Evolutionary conservation across 2,113 vertebrate genomes (phyloP), one percentile per base, ranked within the genome.

Genomic region (Brachyhypopomus occidentalis): DNA sequence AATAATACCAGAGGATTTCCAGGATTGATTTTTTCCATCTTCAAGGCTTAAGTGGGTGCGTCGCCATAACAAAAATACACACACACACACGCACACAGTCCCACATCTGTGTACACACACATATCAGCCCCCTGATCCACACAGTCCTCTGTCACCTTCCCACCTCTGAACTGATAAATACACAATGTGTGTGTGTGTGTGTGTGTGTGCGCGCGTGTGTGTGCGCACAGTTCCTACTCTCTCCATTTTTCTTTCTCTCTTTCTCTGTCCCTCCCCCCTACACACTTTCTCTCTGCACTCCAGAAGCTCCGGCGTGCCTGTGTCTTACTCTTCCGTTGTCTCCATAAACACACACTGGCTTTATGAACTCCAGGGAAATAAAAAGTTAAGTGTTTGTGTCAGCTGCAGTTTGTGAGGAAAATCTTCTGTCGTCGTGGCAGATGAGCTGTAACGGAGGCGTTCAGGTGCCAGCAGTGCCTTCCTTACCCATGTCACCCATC

Each of bases 321-420:
- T 36, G 17, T 20, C 64, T 36, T 36, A 9, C 25, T 27, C 16
- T 17, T 34, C 27, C 5, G 25, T 30, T 20, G 64, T 17, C 64
- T 67, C 30, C 19, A 7, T 8, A 67, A 23, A 38, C 20, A 38
- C 36, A 45, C 59, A 41, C 22, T 22, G 22, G 20, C n/a, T 64
- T 84, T 76, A 80, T 88, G 76, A 76, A 70, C 34, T 79, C 16
- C 12, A 20, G 62, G 74, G 66, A 80, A 80, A 72, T 76, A 74
- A 71, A 80, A 74, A 70, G 72, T 75, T 76, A 66, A 64, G 27
- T 19, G 36, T 70, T 41, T 70, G 66, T 41, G 66, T 36, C 45
- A 45, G 67, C n/a, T 30, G 34, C 56, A 59, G 48, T 69, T 75
- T 78, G 11, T 30, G 58, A 64, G 69, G 59, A 58, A 80, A 84